These are phyloP conservation scores for Smutsia gigantea DNA, from an alignment of 2,797 vertebrate genomes.

Conservation along the genomic window DNA sequence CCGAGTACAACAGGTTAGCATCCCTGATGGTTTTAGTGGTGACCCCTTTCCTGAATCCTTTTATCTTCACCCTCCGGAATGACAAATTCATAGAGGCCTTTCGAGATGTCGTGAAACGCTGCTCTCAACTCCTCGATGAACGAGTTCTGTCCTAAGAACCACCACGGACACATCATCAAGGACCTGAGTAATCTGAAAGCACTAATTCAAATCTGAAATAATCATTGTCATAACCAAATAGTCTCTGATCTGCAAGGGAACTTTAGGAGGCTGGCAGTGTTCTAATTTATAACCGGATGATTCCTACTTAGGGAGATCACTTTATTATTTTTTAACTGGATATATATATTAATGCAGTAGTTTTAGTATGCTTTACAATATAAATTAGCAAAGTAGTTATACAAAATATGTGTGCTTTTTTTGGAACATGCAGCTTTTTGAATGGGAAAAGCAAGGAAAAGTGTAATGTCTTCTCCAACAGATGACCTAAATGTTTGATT, in stretches of 20 bases:
- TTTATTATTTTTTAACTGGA: neutral
- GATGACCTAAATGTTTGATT: neutral
- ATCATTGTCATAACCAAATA: neutral
- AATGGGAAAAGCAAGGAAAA: neutral
- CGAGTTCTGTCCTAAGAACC: neutral
- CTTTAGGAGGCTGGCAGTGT: neutral
- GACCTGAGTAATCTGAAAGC: neutral
- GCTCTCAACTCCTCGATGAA: neutral
- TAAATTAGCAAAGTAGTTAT: neutral
- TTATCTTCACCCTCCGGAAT: slow-evolving; percentile 35
- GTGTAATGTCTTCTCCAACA: neutral
- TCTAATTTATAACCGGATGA: neutral
- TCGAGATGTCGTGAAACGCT: neutral
- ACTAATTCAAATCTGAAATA: neutral
- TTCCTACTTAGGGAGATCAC: neutral
- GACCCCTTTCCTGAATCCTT: slow-evolving; percentile 41
- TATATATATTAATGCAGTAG: neutral
- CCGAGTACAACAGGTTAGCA: neutral
- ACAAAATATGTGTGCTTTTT: neutral
- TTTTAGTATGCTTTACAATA: neutral
- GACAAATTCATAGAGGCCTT: slow-evolving; percentile 32
- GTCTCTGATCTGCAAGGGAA: neutral
- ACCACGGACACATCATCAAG: neutral
- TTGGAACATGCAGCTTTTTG: neutral
- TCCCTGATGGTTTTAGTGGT: slow-evolving; percentile 29